Evolutionary conservation across 2,113 vertebrate genomes (phyloP).

Genomic region (Planiliza haematocheilus): DNA sequence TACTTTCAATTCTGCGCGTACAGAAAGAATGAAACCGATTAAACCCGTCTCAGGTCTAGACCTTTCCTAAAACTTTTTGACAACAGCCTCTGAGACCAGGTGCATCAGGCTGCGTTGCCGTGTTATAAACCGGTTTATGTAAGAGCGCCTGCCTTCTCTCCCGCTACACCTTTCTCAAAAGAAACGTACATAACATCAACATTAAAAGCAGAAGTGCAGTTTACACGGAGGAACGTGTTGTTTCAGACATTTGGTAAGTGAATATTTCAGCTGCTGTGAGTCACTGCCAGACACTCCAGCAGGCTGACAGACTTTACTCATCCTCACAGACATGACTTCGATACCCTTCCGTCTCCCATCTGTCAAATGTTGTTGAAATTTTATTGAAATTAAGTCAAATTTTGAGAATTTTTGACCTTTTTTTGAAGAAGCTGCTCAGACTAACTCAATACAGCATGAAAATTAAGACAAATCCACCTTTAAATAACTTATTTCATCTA

Average conservation of each 20-base stretch:
- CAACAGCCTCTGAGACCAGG: neutral
- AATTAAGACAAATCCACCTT: neutral
- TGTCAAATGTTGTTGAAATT: neutral
- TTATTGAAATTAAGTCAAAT: neutral
- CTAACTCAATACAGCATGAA: neutral
- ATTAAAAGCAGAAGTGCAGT: neutral
- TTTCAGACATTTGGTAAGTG: constrained; percentile 4
- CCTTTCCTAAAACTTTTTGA: too few species aligned
- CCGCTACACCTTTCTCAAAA: too few species aligned
- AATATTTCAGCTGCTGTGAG: constrained; percentile 32
- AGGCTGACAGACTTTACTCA: constrained; percentile 40
- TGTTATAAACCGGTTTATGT: constrained; percentile 56
- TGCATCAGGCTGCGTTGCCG: neutral
- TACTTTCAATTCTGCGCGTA: too few species aligned
- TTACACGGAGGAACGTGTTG: neutral
- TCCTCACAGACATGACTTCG: neutral
- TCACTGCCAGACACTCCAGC: constrained; percentile 39
- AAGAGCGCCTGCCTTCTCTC: constrained; percentile 13
- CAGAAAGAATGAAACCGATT: too few species aligned
- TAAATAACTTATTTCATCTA: neutral
- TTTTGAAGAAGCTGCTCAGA: neutral
- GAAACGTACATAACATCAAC: too few species aligned
- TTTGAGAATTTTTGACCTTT: constrained; percentile 9
- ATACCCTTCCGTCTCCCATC: neutral
- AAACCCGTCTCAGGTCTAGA: too few species aligned